Percentiles rank a stretch among this genome's conserved stretches.
phyloP scores from a whole-genome alignment of 2,888 invertebrate species.

The Calameuta pallipes region DNA sequence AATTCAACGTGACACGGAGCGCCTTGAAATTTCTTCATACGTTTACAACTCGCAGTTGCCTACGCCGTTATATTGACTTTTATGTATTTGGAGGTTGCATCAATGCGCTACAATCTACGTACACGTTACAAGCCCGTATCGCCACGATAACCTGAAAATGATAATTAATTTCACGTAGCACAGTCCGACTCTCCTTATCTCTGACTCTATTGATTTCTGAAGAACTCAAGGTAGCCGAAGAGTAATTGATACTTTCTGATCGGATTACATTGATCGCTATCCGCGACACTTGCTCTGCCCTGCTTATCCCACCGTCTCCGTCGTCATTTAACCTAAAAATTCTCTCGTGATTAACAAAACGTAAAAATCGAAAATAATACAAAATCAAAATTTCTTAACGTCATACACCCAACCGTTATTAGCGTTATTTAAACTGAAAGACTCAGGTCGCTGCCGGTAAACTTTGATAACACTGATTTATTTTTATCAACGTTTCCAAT shows the following conservation, averaged over 20 bases:
- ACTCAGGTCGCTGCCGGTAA: neutral
- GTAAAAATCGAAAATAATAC: neutral
- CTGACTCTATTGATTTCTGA: slow-evolving; percentile 2
- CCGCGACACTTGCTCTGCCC: neutral
- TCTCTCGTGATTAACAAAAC: slow-evolving; percentile 7
- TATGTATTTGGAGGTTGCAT: too few relatives aligned
- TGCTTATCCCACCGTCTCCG: neutral
- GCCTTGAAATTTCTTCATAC: neutral
- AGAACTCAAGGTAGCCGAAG: slow-evolving; percentile 23
- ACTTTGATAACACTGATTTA: neutral
- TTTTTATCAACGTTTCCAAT: neutral
- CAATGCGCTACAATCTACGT: neutral
- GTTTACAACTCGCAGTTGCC: neutral
- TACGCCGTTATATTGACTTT: too few relatives aligned
- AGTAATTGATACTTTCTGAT: slow-evolving; percentile 39
- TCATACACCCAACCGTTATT: neutral
- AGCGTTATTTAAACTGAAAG: neutral
- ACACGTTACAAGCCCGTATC: neutral
- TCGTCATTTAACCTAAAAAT: slow-evolving; percentile 2
- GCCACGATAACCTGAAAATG: neutral
- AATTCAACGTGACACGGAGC: neutral
- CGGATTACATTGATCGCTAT: slow-evolving; percentile 29
- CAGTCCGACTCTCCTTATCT: neutral
- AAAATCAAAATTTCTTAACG: neutral
- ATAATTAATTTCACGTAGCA: neutral